phyloP scores from a whole-genome alignment of 2,888 invertebrate species.

The Apodemia duryi region DNA sequence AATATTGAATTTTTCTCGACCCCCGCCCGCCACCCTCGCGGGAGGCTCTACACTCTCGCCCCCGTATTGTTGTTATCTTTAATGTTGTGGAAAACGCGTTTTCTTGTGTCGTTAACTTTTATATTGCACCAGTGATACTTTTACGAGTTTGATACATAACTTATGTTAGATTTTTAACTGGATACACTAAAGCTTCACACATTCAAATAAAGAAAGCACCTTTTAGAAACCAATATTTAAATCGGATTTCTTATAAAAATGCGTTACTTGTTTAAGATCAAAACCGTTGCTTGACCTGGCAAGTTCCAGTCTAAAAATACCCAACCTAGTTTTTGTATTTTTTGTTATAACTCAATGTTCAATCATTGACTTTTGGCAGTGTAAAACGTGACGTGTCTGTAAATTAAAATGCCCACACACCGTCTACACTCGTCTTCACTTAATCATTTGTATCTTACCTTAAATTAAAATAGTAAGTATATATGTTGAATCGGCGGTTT shows the following conservation, averaged over 20 bases:
- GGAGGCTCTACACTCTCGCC: conserved; percentile 78
- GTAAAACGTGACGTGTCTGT: too few relatives aligned
- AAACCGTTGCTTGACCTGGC: too few relatives aligned
- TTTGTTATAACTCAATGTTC: too few relatives aligned
- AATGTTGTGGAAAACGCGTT: conserved; percentile 81
- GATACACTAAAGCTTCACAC: conserved; percentile 22
- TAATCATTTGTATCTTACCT: too few relatives aligned
- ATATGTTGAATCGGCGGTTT: too few relatives aligned
- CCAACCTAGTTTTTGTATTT: too few relatives aligned
- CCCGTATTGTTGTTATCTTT: conserved; percentile 80
- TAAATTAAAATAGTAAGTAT: too few relatives aligned
- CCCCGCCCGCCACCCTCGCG: conserved; percentile 75
- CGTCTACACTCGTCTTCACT: too few relatives aligned
- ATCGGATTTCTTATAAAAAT: background rate
- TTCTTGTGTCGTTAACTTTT: conserved; percentile 80
- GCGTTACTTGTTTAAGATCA: too few relatives aligned
- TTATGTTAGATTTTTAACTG: conserved; percentile 44
- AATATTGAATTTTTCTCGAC: conserved; percentile 89
- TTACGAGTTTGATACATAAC: conserved; percentile 75
- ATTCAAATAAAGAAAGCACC: conserved; percentile 5
- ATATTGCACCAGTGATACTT: conserved; percentile 79
- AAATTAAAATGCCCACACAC: too few relatives aligned
- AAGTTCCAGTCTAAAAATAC: background rate
- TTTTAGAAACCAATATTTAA: background rate
- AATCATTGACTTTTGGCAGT: too few relatives aligned